Conservation (phyloP, 2,113 vertebrate genomes). For the Cyphomyrus plagiostoma region DNA sequence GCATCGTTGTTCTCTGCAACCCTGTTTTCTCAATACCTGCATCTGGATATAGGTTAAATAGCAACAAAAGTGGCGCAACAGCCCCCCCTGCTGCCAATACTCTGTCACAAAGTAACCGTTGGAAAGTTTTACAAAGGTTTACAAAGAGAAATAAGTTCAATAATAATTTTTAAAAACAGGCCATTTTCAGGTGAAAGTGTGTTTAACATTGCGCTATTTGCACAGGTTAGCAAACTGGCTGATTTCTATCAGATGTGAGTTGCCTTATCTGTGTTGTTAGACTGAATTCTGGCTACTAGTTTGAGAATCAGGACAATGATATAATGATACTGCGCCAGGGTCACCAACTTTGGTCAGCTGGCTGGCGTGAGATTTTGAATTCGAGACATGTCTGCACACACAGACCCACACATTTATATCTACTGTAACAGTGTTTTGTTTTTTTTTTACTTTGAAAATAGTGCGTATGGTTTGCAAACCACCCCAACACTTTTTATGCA, state of each 20-base stretch:
- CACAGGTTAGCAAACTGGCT: too few relatives aligned
- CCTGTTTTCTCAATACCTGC: neutral
- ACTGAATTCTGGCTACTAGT: neutral
- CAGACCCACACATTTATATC: neutral
- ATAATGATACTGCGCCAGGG: neutral
- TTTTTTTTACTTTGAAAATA: neutral
- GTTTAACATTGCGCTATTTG: neutral
- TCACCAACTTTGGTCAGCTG: too few relatives aligned
- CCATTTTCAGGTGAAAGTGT: neutral
- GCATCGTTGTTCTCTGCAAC: neutral
- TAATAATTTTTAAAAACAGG: neutral
- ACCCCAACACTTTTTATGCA: neutral
- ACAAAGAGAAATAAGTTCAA: neutral
- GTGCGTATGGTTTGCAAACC: neutral
- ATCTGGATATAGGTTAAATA: neutral
- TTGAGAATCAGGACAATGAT: neutral
- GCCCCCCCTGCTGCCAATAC: neutral
- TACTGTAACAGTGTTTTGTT: neutral
- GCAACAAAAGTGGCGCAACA: neutral
- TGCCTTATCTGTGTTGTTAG: neutral
- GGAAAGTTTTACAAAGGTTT: neutral
- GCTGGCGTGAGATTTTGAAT: too few relatives aligned
- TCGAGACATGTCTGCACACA: too few relatives aligned
- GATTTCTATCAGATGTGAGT: neutral
- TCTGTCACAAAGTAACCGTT: neutral